Conservation (phyloP, 2,888 invertebrate genomes). For the Oligia strigilis region DNA sequence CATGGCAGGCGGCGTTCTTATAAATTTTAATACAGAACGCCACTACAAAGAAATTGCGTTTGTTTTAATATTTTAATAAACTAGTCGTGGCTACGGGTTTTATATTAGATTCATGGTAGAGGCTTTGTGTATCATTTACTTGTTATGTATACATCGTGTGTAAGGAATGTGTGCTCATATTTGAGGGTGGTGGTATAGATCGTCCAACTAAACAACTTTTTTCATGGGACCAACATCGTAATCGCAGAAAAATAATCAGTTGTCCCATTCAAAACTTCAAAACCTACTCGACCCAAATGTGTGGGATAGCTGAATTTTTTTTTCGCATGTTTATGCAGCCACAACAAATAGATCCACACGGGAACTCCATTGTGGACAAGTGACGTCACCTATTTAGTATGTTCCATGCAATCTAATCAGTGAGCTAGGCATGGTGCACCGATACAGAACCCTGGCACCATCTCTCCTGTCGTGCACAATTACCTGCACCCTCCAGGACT, state of each 20-base stretch:
- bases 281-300: background rate
- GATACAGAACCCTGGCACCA: too few species aligned
- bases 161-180: background rate
- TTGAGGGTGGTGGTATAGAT: background rate
- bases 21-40: constrained; percentile 66
- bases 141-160: background rate
- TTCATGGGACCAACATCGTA: background rate
- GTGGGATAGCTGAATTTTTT: background rate
- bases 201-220: background rate
- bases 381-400: too few species aligned
- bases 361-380: background rate
- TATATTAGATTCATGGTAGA: constrained; percentile 33
- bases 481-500: too few species aligned
- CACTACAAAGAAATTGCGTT: constrained; percentile 60
- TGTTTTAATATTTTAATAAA: constrained; percentile 65
- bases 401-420: too few species aligned
- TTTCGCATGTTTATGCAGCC: background rate
- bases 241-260: background rate
- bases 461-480: too few species aligned
- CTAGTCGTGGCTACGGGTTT: constrained; percentile 38
- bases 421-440: too few species aligned
- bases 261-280: background rate
- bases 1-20: constrained; percentile 66
- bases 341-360: background rate
- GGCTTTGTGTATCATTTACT: constrained; percentile 20